phyloP scores from a whole-genome alignment of 2,888 invertebrate genomes.

The Eurytoma adleriae region DNA sequence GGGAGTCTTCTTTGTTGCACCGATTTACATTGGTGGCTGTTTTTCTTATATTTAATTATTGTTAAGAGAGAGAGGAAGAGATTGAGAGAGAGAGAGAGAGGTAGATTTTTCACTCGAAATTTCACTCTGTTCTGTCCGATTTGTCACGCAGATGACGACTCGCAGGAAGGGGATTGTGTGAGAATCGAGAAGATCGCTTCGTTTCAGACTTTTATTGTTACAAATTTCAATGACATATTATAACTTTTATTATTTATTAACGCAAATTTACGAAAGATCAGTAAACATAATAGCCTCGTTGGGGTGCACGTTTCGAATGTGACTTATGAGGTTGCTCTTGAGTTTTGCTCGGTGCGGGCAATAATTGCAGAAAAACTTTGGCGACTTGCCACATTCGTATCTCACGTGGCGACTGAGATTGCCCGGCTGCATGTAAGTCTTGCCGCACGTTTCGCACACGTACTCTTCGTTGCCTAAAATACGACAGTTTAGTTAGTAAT shows the following conservation, averaged over 20 bases:
- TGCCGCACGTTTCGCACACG: not conserved
- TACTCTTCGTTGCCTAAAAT: not conserved
- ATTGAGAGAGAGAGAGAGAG: no score
- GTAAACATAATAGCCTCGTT: no score
- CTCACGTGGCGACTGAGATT: conserved; percentile 12
- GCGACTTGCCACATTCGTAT: conserved; percentile 17
- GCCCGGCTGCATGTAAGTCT: not conserved
- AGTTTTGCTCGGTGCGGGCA: not conserved
- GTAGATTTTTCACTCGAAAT: no score
- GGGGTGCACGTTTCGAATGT: not conserved
- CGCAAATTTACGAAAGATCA: no score
- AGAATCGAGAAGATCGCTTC: not conserved
- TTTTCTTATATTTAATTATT: no score
- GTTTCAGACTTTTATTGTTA: not conserved
- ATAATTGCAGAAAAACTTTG: not conserved
- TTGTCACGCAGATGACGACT: no score
- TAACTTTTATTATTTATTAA: not conserved
- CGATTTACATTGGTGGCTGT: no score
- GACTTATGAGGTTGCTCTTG: not conserved
- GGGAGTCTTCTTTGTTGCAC: no score
- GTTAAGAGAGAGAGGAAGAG: no score
- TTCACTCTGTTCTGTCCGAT: no score
- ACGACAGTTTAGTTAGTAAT: not conserved
- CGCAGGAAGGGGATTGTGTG: no score
- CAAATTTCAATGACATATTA: no score